Conservation (phyloP, 1,140 invertebrate genomes). For the Ostrea denselamellosa region DNA sequence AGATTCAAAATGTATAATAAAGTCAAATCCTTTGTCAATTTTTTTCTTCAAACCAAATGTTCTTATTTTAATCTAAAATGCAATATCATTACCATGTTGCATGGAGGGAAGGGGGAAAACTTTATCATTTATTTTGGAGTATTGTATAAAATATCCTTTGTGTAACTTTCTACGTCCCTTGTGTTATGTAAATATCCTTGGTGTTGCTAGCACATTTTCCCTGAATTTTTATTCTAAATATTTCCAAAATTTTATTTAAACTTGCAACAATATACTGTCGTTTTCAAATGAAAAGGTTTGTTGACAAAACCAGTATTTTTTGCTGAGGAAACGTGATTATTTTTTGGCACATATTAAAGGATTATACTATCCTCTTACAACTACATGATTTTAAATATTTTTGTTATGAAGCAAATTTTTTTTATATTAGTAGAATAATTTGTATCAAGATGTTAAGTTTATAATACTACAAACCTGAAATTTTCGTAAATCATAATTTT, state of each 20-base stretch:
- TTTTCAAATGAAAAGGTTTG: background rate
- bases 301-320: background rate
- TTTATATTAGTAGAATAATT: background rate
- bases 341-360: too few species aligned
- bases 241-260: background rate
- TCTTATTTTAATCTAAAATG: background rate
- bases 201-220: background rate
- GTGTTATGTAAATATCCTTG: background rate
- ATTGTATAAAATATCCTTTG: background rate
- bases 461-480: slow-evolving; percentile 7
- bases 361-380: too few species aligned
- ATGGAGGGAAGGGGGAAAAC: background rate
- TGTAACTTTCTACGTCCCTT: background rate
- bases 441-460: background rate
- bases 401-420: too few species aligned
- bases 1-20: background rate
- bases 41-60: background rate
- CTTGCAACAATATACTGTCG: background rate
- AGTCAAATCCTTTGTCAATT: background rate
- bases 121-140: background rate
- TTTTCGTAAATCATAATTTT: background rate
- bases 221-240: background rate
- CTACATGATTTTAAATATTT: too few species aligned
- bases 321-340: background rate
- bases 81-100: background rate